phyloP scores from a whole-genome alignment of 2,797 vertebrate species.

The Spea hammondii region DNA sequence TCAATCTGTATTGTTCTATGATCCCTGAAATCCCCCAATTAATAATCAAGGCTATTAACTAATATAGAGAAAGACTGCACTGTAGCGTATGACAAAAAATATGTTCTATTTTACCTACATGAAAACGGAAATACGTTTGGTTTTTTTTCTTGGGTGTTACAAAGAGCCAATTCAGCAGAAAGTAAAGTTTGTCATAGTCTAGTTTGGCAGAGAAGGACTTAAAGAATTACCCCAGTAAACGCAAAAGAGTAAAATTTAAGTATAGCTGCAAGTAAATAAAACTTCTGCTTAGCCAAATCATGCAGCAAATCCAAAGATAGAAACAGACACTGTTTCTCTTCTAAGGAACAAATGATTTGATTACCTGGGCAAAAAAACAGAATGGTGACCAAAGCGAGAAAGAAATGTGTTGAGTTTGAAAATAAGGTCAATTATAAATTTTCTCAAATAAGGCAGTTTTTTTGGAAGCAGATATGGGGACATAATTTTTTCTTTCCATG shows the following conservation, averaged over 20 bases:
- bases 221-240: not conserved
- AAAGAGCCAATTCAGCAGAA: conserved; percentile 26
- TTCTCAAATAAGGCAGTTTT: conserved; percentile 25
- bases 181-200: conserved; percentile 5
- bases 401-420: conserved; percentile 20
- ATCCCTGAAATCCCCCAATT: conserved; percentile 45
- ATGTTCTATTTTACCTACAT: conserved; percentile 27
- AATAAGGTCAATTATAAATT: conserved; percentile 18
- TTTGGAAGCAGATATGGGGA: conserved; percentile 1
- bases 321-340: conserved; percentile 20
- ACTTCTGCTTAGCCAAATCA: not conserved
- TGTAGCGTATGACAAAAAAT: conserved; percentile 46
- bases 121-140: conserved; percentile 7
- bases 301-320: conserved; percentile 22
- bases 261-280: not conserved
- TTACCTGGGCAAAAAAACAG: conserved; percentile 38
- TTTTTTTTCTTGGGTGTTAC: not conserved
- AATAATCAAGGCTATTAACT: conserved; percentile 46
- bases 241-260: not conserved
- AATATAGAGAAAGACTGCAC: conserved; percentile 37
- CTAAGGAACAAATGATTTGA: conserved; percentile 26
- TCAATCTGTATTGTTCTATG: conserved; percentile 48
- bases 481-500: conserved; percentile 34
- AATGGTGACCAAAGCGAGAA: not conserved
- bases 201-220: not conserved